These are phyloP conservation scores for Tipula confusa DNA, from an alignment of 2,888 invertebrate species.

Conservation along the genomic window DNA sequence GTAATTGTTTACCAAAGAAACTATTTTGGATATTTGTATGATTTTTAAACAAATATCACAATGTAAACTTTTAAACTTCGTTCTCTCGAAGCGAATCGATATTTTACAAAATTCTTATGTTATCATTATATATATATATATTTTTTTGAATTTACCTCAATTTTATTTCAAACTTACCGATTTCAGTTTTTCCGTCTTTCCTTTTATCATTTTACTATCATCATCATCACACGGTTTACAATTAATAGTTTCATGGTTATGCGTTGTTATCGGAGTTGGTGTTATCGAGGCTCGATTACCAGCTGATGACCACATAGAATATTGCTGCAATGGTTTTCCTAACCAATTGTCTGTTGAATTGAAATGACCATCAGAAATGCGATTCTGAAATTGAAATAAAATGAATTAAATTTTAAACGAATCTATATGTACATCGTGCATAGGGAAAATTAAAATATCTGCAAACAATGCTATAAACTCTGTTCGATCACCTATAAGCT, in stretches of 20 bases:
- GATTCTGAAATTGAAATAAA: not conserved
- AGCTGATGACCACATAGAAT: constrained; percentile 26
- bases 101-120: not conserved
- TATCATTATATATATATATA: too few relatives aligned
- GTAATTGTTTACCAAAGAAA: constrained; percentile 14
- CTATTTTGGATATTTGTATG: not conserved
- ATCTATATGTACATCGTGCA: too few relatives aligned
- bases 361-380: not conserved
- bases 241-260: not conserved
- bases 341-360: constrained; percentile 26
- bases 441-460: too few relatives aligned
- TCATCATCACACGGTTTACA: not conserved
- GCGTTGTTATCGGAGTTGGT: not conserved
- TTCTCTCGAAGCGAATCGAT: not conserved
- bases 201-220: not conserved
- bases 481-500: too few relatives aligned
- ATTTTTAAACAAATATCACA: not conserved
- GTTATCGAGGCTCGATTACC: not conserved
- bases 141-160: too few relatives aligned
- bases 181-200: not conserved
- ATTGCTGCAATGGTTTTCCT: constrained; percentile 6
- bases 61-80: not conserved
- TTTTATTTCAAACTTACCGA: not conserved
- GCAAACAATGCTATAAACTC: too few relatives aligned
- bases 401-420: not conserved